A percentile compares a stretch with the other conserved stretches of the same genome.
These are phyloP conservation scores for Orthosia cruda DNA, from an alignment of 2,888 invertebrate species.

Conservation along the genomic window DNA sequence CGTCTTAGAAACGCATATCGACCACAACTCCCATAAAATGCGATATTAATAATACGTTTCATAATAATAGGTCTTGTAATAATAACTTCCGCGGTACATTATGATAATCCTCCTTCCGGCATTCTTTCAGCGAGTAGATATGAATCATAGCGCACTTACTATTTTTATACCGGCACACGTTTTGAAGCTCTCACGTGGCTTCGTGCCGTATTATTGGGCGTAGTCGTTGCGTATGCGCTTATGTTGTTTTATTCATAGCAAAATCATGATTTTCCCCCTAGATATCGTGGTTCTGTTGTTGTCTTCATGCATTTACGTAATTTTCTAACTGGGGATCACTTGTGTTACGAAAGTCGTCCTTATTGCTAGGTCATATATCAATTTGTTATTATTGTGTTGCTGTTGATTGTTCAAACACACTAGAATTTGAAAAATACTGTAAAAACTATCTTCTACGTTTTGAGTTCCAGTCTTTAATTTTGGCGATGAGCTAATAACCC, in stretches of 20 bases:
- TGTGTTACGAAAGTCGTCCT: neutral
- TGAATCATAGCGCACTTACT: conserved; percentile 50
- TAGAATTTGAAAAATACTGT: neutral
- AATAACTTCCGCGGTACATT: conserved; percentile 46
- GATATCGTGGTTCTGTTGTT: neutral
- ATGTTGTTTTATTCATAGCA: neutral
- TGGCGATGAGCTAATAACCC: neutral
- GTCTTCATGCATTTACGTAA: neutral
- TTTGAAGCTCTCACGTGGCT: conserved; percentile 41
- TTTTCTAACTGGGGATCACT: neutral
- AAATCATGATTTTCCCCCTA: neutral
- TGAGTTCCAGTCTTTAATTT: neutral
- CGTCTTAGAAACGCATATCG: conserved; percentile 23
- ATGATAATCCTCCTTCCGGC: conserved; percentile 56
- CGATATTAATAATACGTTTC: conserved; percentile 47
- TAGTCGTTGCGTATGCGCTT: conserved; percentile 9
- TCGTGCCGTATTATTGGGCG: conserved; percentile 4
- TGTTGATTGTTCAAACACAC: neutral
- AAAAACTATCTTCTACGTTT: neutral
- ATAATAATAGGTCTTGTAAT: conserved; percentile 49
- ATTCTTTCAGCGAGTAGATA: conserved; percentile 47
- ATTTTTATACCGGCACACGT: conserved; percentile 44
- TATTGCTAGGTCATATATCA: neutral
- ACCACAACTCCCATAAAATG: conserved; percentile 22
- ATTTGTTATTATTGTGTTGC: neutral